Evolutionary conservation across 1,140 invertebrate genomes (phyloP).

Genomic region (Ceratina australensis): DNA sequence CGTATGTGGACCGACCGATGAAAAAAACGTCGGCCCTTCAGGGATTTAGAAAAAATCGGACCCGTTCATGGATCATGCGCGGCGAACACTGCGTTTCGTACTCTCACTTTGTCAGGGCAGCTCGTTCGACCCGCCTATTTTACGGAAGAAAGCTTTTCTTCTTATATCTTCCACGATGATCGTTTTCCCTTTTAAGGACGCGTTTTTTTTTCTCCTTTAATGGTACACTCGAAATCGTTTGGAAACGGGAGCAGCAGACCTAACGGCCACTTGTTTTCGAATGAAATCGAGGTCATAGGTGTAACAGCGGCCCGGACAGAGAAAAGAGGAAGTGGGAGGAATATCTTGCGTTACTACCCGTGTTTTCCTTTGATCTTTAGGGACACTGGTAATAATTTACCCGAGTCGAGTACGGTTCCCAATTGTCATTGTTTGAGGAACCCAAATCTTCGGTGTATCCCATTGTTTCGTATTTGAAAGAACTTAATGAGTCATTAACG

Average conservation of each 20-base stretch:
- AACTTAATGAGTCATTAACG: too few relatives aligned
- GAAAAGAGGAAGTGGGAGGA: conserved; percentile 9
- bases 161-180: conserved; percentile 45
- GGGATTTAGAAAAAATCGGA: conserved; percentile 41
- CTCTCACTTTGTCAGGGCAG: neutral
- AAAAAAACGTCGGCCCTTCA: conserved; percentile 25
- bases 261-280: conserved; percentile 61
- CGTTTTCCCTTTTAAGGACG: conserved; percentile 37
- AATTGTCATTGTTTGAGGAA: too few relatives aligned
- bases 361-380: neutral
- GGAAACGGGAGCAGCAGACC: conserved; percentile 47
- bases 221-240: conserved; percentile 30
- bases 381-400: neutral
- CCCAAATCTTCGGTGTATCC: too few relatives aligned
- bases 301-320: neutral
- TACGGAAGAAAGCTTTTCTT: conserved; percentile 42
- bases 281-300: conserved; percentile 46
- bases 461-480: too few relatives aligned
- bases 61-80: conserved; percentile 19
- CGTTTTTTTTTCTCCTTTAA: conserved; percentile 9
- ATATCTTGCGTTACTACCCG: neutral
- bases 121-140: conserved; percentile 18
- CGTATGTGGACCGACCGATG: neutral
- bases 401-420: too few relatives aligned
- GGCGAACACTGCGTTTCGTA: neutral